A percentile compares a stretch with the other conserved stretches of the same genome.
Evolutionary conservation across 2,113 vertebrate species (phyloP).

Genomic region (Tiliqua scincoides): DNA sequence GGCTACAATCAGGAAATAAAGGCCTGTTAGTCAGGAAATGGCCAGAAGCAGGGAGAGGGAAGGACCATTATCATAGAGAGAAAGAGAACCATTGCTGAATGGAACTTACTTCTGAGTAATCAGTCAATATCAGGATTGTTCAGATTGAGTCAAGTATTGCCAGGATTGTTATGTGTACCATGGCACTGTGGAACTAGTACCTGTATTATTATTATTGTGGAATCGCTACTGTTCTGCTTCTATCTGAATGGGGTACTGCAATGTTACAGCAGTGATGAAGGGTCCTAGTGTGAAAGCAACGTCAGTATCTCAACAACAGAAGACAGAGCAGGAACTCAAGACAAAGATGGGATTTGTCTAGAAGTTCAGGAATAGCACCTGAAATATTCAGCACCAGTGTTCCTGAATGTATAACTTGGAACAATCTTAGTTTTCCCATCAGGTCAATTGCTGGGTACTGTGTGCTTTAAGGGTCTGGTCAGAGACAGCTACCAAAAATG

Average conservation of each 20-base stretch:
- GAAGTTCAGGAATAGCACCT: neutral
- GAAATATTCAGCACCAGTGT: neutral
- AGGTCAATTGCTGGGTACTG: slow-evolving; percentile 43
- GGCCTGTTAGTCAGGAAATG: too few species aligned
- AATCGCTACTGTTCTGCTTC: neutral
- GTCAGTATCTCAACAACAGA: neutral
- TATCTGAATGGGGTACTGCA: neutral
- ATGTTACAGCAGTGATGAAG: neutral
- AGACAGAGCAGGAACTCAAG: neutral
- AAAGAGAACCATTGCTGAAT: neutral
- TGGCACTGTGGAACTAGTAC: neutral
- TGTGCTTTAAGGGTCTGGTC: slow-evolving; percentile 54
- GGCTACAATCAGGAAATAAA: neutral
- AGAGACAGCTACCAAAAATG: slow-evolving; percentile 54
- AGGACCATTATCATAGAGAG: neutral
- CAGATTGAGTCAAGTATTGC: neutral
- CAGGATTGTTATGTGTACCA: neutral
- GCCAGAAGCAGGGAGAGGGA: neutral
- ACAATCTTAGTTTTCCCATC: slow-evolving; percentile 24
- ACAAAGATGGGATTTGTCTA: neutral
- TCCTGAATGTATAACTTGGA: neutral
- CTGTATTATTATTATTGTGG: too few species aligned
- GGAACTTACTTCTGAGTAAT: neutral
- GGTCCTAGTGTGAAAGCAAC: neutral
- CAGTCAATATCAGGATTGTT: neutral